Conservation (phyloP, 2,888 invertebrate genomes). For the Cheilosia pagana region DNA sequence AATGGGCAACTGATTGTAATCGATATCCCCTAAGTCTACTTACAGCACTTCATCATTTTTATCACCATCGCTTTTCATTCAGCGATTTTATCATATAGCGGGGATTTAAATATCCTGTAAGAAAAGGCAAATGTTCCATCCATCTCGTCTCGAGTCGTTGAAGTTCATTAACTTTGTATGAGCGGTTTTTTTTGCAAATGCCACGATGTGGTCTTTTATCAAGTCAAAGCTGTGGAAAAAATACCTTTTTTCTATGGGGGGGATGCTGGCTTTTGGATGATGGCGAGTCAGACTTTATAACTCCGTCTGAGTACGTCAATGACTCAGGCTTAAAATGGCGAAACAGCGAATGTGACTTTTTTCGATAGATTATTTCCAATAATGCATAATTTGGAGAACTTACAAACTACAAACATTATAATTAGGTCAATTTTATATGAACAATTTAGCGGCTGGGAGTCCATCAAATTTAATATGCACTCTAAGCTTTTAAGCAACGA, state of each 20-base stretch:
- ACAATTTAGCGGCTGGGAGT: too few relatives aligned
- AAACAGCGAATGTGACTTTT: too few relatives aligned
- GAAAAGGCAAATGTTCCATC: constrained; percentile 34
- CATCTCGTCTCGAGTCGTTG: constrained; percentile 45
- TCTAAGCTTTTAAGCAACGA: too few relatives aligned
- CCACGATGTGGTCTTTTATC: constrained; percentile 6
- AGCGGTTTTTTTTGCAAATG: constrained; percentile 6
- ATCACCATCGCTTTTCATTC: constrained; percentile 70
- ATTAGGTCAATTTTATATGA: too few relatives aligned
- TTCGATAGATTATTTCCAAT: too few relatives aligned
- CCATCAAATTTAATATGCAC: too few relatives aligned
- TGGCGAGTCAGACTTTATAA: too few relatives aligned
- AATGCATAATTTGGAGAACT: too few relatives aligned
- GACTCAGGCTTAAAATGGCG: too few relatives aligned
- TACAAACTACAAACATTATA: too few relatives aligned
- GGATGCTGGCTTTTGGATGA: constrained; percentile 10
- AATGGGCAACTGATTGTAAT: constrained; percentile 74
- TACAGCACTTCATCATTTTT: constrained; percentile 71
- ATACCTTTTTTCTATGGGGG: constrained; percentile 4
- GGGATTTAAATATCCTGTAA: constrained; percentile 66
- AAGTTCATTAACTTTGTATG: constrained; percentile 68
- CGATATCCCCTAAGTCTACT: constrained; percentile 68
- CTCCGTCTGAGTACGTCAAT: too few relatives aligned
- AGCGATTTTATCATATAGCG: constrained; percentile 58
- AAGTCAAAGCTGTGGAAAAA: constrained; percentile 25